These are phyloP conservation scores for Drosophila punjabiensis DNA, from an alignment of 1,140 invertebrate genomes.

Conservation along the genomic window DNA sequence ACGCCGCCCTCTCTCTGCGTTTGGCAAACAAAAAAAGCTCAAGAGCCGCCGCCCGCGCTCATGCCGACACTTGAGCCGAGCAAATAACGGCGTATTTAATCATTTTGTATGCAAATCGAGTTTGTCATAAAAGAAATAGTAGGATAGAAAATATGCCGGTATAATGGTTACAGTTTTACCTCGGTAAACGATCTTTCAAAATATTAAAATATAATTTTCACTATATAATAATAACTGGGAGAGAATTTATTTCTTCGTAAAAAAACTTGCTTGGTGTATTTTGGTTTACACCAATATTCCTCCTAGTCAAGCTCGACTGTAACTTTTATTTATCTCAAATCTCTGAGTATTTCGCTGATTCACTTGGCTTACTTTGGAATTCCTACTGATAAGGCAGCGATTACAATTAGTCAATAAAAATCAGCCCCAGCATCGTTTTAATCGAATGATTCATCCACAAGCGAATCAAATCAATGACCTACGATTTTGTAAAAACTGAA, in stretches of 20 bases:
- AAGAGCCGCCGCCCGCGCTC: slow-evolving; percentile 16
- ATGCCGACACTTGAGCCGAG: slow-evolving; percentile 10
- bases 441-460: slow-evolving; percentile 28
- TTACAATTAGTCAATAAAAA: slow-evolving; percentile 3
- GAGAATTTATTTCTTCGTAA: too few species aligned
- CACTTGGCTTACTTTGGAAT: background rate
- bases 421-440: slow-evolving; percentile 8
- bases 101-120: slow-evolving; percentile 74
- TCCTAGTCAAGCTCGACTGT: background rate
- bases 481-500: background rate
- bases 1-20: background rate
- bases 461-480: slow-evolving; percentile 35
- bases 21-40: slow-evolving; percentile 19
- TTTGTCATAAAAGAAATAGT: slow-evolving; percentile 61
- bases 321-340: background rate
- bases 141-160: slow-evolving; percentile 24
- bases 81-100: slow-evolving; percentile 70
- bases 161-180: slow-evolving; percentile 16
- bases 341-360: slow-evolving; percentile 12
- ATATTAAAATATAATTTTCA: background rate
- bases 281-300: background rate
- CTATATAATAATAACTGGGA: background rate
- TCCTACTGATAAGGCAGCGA: slow-evolving; percentile 23
- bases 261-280: background rate
- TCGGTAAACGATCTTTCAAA: background rate